phyloP scores from a whole-genome alignment of 1,140 invertebrate species.

The Trichoplusia ni region DNA sequence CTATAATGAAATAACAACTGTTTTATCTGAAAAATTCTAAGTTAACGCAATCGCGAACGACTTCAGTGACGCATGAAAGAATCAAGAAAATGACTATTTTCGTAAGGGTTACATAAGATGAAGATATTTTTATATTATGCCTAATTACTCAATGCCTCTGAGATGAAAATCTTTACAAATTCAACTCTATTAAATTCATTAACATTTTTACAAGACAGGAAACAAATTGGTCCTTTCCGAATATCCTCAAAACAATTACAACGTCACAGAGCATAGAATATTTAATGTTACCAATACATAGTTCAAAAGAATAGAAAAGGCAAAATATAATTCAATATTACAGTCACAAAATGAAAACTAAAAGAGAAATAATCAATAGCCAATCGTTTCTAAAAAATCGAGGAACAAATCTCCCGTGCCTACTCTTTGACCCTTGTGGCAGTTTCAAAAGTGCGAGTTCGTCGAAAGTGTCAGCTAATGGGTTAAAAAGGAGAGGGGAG shows the following conservation, averaged over 20 bases:
- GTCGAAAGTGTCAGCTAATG: conserved; percentile 66
- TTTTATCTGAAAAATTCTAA: conserved; percentile 34
- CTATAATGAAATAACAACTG: conserved; percentile 33
- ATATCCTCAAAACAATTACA: no score
- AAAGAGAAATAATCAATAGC: background rate
- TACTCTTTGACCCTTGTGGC: conserved; percentile 19
- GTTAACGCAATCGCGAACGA: conserved; percentile 53
- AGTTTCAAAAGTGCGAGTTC: conserved; percentile 66
- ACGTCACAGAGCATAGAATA: no score
- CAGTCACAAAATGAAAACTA: background rate
- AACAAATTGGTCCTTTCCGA: no score
- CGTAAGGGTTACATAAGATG: conserved; percentile 32
- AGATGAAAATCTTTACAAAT: background rate
- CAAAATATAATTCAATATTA: no score
- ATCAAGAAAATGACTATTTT: conserved; percentile 55
- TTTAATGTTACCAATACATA: no score
- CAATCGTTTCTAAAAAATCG: background rate
- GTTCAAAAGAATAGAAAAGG: no score
- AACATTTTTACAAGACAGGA: no score
- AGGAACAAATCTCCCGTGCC: background rate
- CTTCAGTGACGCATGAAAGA: conserved; percentile 58
- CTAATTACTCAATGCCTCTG: background rate
- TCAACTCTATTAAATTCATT: background rate
- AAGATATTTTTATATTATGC: background rate
- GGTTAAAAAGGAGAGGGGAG: conserved; percentile 56